Percentiles rank a stretch among this genome's conserved stretches.
Evolutionary conservation across 2,888 invertebrate genomes (phyloP).

Genomic region (Dolichopus griseipennis): DNA sequence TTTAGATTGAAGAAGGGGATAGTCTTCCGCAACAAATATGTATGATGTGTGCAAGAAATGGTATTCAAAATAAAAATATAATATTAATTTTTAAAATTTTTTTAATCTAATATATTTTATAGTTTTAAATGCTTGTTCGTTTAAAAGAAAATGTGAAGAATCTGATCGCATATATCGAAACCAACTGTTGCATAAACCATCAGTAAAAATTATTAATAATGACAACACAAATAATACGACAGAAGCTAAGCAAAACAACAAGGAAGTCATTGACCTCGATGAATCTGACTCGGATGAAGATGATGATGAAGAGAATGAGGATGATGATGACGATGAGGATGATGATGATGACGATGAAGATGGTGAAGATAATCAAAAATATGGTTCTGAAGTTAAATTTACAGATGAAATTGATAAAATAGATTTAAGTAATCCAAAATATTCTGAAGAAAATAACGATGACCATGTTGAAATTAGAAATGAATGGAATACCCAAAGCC

Average conservation of each 20-base stretch:
- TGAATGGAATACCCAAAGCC: constrained; percentile 24
- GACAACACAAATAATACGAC: neutral
- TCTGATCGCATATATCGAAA: constrained; percentile 40
- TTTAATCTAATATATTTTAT: constrained; percentile 11
- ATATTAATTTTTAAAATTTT: neutral
- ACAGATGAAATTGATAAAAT: constrained; percentile 12
- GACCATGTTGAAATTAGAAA: constrained; percentile 27
- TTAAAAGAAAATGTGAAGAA: constrained; percentile 42
- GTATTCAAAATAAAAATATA: neutral
- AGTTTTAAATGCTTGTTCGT: constrained; percentile 37
- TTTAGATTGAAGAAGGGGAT: constrained; percentile 38
- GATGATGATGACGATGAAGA: constrained; percentile 24
- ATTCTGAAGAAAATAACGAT: constrained; percentile 37
- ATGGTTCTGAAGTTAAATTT: neutral
- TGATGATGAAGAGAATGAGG: constrained; percentile 20
- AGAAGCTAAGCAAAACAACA: constrained; percentile 11
- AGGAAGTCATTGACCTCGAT: constrained; percentile 16
- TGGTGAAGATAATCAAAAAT: constrained; percentile 23
- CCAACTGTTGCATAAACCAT: constrained; percentile 31
- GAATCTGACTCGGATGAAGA: constrained; percentile 20
- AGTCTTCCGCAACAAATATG: constrained; percentile 41
- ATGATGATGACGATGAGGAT: neutral
- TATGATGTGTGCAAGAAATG: constrained; percentile 35
- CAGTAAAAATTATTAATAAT: constrained; percentile 31
- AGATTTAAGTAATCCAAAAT: constrained; percentile 30